Evolutionary conservation across 2,888 invertebrate genomes (phyloP), one percentile per base, ranked within the genome.

Genomic region (Eupithecia vulgata): DNA sequence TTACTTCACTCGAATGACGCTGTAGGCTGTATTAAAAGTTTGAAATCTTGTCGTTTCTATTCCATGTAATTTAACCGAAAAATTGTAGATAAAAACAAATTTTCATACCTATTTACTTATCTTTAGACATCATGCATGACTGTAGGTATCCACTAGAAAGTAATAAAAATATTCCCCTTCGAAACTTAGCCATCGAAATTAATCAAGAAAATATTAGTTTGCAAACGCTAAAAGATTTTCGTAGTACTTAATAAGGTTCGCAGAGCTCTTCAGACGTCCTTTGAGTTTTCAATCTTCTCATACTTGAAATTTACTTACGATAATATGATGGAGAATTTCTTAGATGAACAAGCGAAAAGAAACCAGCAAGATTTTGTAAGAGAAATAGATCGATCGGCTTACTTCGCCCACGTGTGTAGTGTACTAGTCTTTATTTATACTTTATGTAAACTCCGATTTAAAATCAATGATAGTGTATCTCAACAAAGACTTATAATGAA

Each of bases 241-340:
- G 25, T 57, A 57, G 57, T 25, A 25, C n/a, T 35, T 34, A 35
- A 62, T 57, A 57, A 57, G 25, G 57, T 57, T 57, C 25, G 57
- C 25, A 25, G 57, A 57, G 57, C 57, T 57, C 57, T 57, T 57
- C 57, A 57, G 57, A 25, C 57, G 57, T 57, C 57, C 57, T 57
- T 57, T 25, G 57, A 57, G 57, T 57, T 25, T 57, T 57, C 57
- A 57, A 25, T 57, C 21, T 57, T 57, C 13, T 8, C 12, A 13
- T 57, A 57, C 57, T 57, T 25, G 25, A 25, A 57, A 25, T 57
- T 57, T 57, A 57, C 57, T 57, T 57, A 57, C 25, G 57, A 1
- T 5, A 12, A 21, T 21, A 21, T 52, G 10, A 12, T 21, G 52
- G 52, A 52, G 21, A 52, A 52, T 52, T 21, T 52, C 52, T 21